A percentile compares a stretch with the other conserved stretches of the same genome.
These are phyloP conservation scores for Hydrotaea cyrtoneurina DNA, from an alignment of 2,888 invertebrate species.

Conservation along the genomic window DNA sequence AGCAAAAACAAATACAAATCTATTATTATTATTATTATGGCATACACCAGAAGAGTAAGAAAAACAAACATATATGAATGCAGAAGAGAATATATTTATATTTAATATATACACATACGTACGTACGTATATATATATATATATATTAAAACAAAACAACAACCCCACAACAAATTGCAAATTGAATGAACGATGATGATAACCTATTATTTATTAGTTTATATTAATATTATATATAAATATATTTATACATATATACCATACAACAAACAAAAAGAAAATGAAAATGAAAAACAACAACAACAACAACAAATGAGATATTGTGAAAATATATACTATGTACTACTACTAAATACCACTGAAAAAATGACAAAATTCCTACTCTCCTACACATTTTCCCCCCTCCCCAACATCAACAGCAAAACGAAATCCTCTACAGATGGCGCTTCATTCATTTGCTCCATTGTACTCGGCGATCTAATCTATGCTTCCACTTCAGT, in stretches of 20 bases:
- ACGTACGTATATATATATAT: too few relatives aligned
- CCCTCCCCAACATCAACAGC: too few relatives aligned
- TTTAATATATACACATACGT: constrained; percentile 52
- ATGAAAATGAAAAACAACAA: constrained; percentile 1
- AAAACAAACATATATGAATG: not conserved
- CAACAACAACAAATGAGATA: constrained; percentile 19
- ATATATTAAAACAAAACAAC: constrained; percentile 28
- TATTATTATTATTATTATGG: not conserved
- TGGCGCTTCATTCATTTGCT: not conserved
- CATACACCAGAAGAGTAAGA: constrained; percentile 47
- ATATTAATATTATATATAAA: constrained; percentile 52
- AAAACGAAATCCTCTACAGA: not conserved
- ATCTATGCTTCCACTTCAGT: too few relatives aligned
- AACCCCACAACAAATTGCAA: constrained; percentile 41
- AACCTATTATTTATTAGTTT: constrained; percentile 58
- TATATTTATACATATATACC: constrained; percentile 32
- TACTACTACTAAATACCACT: not conserved
- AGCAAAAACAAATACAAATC: constrained; percentile 27
- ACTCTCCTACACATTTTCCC: not conserved
- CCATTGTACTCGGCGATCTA: too few relatives aligned
- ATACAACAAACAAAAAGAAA: constrained; percentile 19
- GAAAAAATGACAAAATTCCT: not conserved
- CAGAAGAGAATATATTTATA: constrained; percentile 59
- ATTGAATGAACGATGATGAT: not conserved
- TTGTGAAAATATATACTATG: constrained; percentile 15